A percentile compares a stretch with the other conserved stretches of the same genome.
phyloP scores from a whole-genome alignment of 2,113 vertebrate species.

The Heteronetta atricapilla region DNA sequence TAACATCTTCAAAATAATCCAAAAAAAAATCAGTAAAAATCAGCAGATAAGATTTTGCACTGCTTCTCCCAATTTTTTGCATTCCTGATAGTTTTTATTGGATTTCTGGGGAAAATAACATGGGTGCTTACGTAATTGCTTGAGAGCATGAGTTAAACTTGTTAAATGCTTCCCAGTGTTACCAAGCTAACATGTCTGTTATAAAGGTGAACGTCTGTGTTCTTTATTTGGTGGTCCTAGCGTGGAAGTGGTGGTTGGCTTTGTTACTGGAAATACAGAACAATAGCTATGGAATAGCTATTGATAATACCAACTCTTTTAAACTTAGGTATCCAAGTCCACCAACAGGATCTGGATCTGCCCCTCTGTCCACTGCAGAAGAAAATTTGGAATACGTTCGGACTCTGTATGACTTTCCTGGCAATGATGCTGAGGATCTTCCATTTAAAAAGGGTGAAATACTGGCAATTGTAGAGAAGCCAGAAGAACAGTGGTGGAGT shows the following conservation, averaged over 20 bases:
- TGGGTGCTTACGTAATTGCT: not conserved
- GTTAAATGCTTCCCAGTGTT: not conserved
- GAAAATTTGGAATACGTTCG: constrained; percentile 93
- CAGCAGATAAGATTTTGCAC: not conserved
- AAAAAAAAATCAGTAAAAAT: not conserved
- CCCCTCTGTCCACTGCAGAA: constrained; percentile 78
- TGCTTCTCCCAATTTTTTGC: not conserved
- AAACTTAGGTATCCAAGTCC: constrained; percentile 86
- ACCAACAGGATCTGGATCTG: constrained; percentile 77
- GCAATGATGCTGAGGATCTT: constrained; percentile 96
- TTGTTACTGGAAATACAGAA: not conserved
- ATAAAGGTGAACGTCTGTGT: not conserved
- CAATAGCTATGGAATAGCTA: not conserved
- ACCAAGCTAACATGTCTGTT: not conserved
- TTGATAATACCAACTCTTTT: not conserved
- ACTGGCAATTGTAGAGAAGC: constrained; percentile 94
- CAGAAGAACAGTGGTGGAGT: constrained; percentile 99
- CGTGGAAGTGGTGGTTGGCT: not conserved
- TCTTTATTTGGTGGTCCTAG: not conserved
- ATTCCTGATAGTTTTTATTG: not conserved
- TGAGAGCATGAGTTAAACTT: not conserved
- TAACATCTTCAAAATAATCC: not conserved
- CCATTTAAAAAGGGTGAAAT: constrained; percentile 97
- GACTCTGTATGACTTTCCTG: constrained; percentile 97
- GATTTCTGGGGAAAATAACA: not conserved